Conservation (phyloP, 2,113 vertebrate genomes). For the Cathartes aura region DNA sequence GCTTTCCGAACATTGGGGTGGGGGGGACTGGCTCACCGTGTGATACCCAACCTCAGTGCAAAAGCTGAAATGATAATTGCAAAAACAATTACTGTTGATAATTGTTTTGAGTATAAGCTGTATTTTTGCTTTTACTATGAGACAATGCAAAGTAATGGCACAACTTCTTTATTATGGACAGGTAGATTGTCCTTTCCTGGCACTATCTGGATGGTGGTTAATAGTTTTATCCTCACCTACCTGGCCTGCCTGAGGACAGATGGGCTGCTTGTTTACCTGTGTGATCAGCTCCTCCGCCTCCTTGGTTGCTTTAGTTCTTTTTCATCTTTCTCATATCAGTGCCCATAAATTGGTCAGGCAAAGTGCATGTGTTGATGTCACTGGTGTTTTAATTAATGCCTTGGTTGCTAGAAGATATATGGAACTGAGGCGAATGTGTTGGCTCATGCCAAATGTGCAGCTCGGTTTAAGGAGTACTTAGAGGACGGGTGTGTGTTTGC, state of each 20-base stretch:
- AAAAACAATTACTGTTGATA: background rate
- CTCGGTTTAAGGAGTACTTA: background rate
- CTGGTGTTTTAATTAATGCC: background rate
- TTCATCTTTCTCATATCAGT: background rate
- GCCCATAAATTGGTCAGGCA: background rate
- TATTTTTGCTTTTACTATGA: background rate
- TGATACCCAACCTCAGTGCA: background rate
- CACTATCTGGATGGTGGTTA: background rate
- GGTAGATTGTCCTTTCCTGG: background rate
- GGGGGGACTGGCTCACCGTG: accelerated
- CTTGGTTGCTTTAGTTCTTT: background rate
- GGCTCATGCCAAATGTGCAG: background rate
- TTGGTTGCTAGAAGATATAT: background rate
- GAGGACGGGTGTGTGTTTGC: background rate
- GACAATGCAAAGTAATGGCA: background rate
- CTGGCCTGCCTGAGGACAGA: background rate
- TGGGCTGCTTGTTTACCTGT: background rate
- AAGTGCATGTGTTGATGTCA: background rate
- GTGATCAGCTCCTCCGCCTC: background rate
- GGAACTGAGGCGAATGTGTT: background rate
- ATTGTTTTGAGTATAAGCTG: background rate
- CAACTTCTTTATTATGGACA: background rate
- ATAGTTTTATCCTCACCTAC: background rate
- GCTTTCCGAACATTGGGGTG: background rate
- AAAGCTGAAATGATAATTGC: background rate